Base-by-base conservation (phyloP, 1,140 invertebrate species). In the Tenebrio molitor region DNA sequence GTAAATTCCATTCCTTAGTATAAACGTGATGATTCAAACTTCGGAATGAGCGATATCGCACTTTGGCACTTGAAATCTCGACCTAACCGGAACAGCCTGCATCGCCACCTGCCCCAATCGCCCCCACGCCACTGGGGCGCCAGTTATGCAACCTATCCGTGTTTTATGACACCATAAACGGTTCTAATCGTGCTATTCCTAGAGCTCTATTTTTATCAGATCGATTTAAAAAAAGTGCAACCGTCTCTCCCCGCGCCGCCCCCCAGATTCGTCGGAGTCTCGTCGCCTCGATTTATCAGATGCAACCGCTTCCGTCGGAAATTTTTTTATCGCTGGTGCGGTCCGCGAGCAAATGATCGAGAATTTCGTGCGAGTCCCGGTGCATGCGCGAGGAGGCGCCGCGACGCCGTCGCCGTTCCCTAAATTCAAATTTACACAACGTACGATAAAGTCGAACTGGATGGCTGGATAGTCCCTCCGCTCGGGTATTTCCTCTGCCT, bases 401-500 rank as follows among this genome's bases (percentile, higher is more conserved):
- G 46, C 75, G 76, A 74, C 75, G 76, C 73, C 64, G 67, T 17
- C 58, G n/a, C 10, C n/a, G n/a, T 64, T 39, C 75, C 36, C 69
- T 42, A 63, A 44, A 66, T 73, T 72, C 70, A 76, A 77, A 71
- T 73, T 62, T 23, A 68, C 41, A 69, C 17, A 71, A 69, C 67
- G 73, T 74, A 74, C 72, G 64, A 42, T 21, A 25, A 69, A 77
- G 64, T 62, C 44, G 25, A 69, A 76, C 78, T 78, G 78, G 78
- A 79, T 79, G 78, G 78, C 78, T 79, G 78, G 76, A 79, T 74
- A 77, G 77, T 64, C 69, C 67, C 62, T 39, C 50, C 34, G 46
- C 69, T 69, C 50, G 74, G 66, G 74, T 76, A 42, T 74, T 71
- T 53, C 46, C 73, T 74, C 76, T 69, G 74, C 74, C 77, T 79